Conservation (phyloP, 2,797 vertebrate species). For the Remorina albescens region DNA sequence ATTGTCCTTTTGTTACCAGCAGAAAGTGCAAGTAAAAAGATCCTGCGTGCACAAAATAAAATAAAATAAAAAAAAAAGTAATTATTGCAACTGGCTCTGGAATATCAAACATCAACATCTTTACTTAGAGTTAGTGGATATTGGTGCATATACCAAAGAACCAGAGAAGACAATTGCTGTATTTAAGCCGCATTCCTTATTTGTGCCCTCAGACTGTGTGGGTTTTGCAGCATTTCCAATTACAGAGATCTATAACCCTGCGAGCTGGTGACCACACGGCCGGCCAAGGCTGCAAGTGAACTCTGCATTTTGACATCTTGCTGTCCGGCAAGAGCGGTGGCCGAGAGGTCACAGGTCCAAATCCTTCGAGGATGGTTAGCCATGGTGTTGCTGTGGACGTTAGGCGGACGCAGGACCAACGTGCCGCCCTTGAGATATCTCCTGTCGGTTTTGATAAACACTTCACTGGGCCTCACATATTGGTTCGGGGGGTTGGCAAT, state of each 20-base stretch:
- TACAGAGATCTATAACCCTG: slow-evolving; percentile 61
- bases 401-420: slow-evolving; percentile 17
- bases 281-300: slow-evolving; percentile 40
- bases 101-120: neutral
- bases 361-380: slow-evolving; percentile 42
- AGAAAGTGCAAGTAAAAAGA: neutral
- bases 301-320: no score
- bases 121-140: neutral
- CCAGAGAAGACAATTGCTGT: neutral
- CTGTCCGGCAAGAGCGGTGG: slow-evolving; percentile 22
- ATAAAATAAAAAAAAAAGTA: neutral
- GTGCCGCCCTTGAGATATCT: slow-evolving; percentile 61
- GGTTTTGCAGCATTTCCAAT: slow-evolving; percentile 52
- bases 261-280: slow-evolving; percentile 46
- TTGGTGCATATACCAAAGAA: slow-evolving; percentile 2
- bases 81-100: neutral
- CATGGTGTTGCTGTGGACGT: slow-evolving; percentile 5
- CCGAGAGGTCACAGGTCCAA: slow-evolving; percentile 61
- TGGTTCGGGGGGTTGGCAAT: slow-evolving; percentile 64
- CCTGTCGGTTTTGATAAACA: slow-evolving; percentile 68
- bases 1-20: neutral
- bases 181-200: slow-evolving; percentile 17
- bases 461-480: slow-evolving; percentile 55
- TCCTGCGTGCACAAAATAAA: neutral
- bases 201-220: neutral